Evolutionary conservation across 1,140 invertebrate genomes (phyloP).

Genomic region (Hycleus phaleratus): DNA sequence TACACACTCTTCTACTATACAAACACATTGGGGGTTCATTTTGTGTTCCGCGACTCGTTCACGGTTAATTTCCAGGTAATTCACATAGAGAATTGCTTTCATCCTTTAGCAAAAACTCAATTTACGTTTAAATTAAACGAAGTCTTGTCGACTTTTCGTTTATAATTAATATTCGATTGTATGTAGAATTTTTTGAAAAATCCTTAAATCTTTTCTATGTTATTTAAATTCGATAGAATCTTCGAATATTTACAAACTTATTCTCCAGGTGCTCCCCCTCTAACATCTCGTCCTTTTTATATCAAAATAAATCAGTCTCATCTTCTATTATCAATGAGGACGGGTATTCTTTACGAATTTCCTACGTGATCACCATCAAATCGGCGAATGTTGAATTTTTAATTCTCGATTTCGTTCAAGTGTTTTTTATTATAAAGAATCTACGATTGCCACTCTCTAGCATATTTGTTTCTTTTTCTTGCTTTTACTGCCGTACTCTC

Average conservation of each 20-base stretch:
- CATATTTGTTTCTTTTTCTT: not conserved
- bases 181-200: too few species aligned
- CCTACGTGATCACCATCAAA: slow-evolving; percentile 13
- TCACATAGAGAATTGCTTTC: slow-evolving; percentile 11
- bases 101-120: too few species aligned
- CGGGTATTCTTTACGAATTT: slow-evolving; percentile 10
- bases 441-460: not conserved
- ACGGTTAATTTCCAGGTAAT: slow-evolving; percentile 32
- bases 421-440: slow-evolving; percentile 19
- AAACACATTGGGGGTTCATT: slow-evolving; percentile 10
- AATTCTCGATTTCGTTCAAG: slow-evolving; percentile 19
- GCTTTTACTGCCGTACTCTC: not conserved
- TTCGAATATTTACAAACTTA: too few species aligned
- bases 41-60: slow-evolving; percentile 22
- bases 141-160: too few species aligned
- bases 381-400: slow-evolving; percentile 17
- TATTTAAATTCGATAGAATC: too few species aligned
- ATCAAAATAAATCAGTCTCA: not conserved
- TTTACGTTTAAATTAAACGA: too few species aligned
- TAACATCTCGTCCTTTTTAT: too few species aligned
- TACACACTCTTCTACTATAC: slow-evolving; percentile 5
- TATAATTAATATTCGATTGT: too few species aligned
- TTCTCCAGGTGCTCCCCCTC: too few species aligned
- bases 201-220: too few species aligned
- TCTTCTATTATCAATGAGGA: slow-evolving; percentile 3